These are phyloP conservation scores for Tetragnatha versicolor DNA, from an alignment of 1,140 invertebrate species.

Conservation along the genomic window DNA sequence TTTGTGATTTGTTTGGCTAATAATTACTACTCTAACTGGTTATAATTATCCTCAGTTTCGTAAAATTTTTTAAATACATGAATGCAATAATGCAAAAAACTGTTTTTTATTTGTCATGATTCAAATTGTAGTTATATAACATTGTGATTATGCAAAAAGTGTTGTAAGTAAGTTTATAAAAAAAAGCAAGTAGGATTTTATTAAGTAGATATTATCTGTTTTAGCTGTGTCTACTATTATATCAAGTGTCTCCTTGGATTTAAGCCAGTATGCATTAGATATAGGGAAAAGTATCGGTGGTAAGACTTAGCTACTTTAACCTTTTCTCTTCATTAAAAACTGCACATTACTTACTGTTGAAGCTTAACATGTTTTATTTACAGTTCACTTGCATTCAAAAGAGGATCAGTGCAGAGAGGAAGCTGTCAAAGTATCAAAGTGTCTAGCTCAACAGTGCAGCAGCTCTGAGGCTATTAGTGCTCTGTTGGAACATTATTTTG, in stretches of 20 bases:
- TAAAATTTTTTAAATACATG: too few species aligned
- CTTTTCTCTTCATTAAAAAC: neutral
- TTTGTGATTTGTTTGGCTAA: too few species aligned
- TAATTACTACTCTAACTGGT: neutral
- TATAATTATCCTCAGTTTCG: neutral
- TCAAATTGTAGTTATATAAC: too few species aligned
- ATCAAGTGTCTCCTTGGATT: slow-evolving; percentile 75
- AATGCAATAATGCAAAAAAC: too few species aligned
- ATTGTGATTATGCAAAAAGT: too few species aligned
- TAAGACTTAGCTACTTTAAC: slow-evolving; percentile 62
- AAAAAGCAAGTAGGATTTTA: too few species aligned
- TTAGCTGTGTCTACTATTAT: slow-evolving; percentile 77
- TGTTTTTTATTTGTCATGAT: too few species aligned
- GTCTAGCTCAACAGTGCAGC: slow-evolving; percentile 77
- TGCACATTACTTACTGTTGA: too few species aligned
- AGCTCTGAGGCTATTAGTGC: slow-evolving; percentile 73
- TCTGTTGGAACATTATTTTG: slow-evolving; percentile 78
- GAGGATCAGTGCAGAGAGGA: slow-evolving; percentile 78
- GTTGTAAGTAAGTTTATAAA: too few species aligned
- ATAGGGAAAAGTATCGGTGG: slow-evolving; percentile 82
- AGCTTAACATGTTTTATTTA: slow-evolving; percentile 23
- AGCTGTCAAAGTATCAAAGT: slow-evolving; percentile 74
- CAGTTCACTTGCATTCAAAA: slow-evolving; percentile 70
- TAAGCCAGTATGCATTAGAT: slow-evolving; percentile 80
- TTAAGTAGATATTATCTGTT: slow-evolving; percentile 55